phyloP scores from a whole-genome alignment of 2,888 invertebrate genomes.

The Allolobophora icterica region DNA sequence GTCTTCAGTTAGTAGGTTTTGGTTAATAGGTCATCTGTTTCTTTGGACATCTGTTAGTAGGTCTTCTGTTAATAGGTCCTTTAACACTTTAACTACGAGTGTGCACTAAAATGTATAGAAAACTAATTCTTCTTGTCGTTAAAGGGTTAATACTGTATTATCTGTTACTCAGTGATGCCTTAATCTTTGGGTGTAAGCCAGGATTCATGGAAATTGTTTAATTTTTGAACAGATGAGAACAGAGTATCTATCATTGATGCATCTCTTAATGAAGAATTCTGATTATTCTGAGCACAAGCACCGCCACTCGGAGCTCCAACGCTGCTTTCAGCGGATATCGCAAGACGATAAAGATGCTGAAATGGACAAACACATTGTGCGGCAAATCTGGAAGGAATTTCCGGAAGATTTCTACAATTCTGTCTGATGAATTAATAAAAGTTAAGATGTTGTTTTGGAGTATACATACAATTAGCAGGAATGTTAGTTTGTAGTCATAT shows the following conservation, averaged over 20 bases:
- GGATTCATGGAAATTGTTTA: too few species aligned
- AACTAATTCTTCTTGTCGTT: too few species aligned
- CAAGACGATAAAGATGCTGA: constrained; percentile 44
- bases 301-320: constrained; percentile 43
- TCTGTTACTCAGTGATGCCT: background rate
- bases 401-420: constrained; percentile 37
- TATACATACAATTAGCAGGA: background rate
- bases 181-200: background rate
- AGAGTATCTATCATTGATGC: constrained; percentile 56
- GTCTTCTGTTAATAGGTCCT: too few species aligned
- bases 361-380: constrained; percentile 47
- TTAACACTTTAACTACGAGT: too few species aligned
- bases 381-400: constrained; percentile 46
- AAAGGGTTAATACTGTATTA: background rate
- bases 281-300: constrained; percentile 54
- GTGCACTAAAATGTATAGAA: too few species aligned
- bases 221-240: constrained; percentile 54
- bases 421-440: constrained; percentile 1
- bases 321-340: constrained; percentile 41
- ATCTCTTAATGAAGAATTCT: constrained; percentile 57
- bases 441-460: background rate
- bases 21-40: too few species aligned
- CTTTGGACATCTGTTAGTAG: too few species aligned
- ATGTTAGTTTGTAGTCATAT: background rate
- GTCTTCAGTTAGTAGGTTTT: too few species aligned